Evolutionary conservation across 2,797 vertebrate species (phyloP).

Genomic region (Hirundo rustica): DNA sequence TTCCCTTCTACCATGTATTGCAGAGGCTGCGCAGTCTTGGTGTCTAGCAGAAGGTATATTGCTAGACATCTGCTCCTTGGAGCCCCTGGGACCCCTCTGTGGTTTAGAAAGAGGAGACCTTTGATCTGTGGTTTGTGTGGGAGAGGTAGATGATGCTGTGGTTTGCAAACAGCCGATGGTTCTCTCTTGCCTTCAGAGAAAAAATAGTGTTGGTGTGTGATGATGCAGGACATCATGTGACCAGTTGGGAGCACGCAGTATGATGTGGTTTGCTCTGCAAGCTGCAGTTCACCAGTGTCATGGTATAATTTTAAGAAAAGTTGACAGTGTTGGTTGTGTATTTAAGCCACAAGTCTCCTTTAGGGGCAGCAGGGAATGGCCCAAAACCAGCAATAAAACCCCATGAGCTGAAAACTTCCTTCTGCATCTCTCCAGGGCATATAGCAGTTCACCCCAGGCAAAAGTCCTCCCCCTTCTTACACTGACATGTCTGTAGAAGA

Average conservation of each 20-base stretch:
- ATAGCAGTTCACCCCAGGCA: not conserved
- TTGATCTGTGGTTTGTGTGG: conserved; percentile 61
- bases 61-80: not conserved
- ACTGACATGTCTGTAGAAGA: not conserved
- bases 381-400: not conserved
- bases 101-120: conserved; percentile 38
- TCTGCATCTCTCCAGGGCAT: not conserved
- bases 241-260: not conserved
- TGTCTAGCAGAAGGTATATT: not conserved
- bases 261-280: not conserved
- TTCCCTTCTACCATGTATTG: not conserved
- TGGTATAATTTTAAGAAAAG: not conserved
- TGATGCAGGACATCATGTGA: not conserved
- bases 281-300: not conserved
- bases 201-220: not conserved
- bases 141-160: conserved; percentile 23
- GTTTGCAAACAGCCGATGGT: conserved; percentile 26
- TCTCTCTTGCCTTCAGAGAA: not conserved
- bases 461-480: not conserved
- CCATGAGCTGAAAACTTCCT: not conserved
- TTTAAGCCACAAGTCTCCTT: not conserved
- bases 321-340: not conserved
- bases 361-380: not conserved
- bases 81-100: not conserved
- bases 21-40: not conserved